These are phyloP conservation scores for Sterna hirundo DNA, from an alignment of 2,113 vertebrate genomes.

Conservation along the genomic window DNA sequence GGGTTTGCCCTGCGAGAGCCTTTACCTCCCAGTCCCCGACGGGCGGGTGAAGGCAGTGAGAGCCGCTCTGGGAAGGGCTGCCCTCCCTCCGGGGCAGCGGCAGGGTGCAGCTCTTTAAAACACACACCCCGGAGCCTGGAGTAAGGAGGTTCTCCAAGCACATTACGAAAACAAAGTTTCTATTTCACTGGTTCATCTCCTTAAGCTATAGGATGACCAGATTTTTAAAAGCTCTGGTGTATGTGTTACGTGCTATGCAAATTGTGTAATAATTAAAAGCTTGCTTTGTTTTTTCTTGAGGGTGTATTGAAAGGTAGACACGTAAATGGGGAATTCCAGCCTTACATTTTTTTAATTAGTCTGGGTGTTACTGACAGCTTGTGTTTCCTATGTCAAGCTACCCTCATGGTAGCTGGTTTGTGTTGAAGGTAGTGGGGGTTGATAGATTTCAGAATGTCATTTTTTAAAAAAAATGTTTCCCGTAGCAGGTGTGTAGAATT, in stretches of 20 bases:
- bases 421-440: not conserved
- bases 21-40: rapidly evolving
- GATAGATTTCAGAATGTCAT: not conserved
- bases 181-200: not conserved
- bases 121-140: not conserved
- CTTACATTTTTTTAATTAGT: not conserved
- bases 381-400: not conserved
- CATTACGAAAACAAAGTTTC: not conserved
- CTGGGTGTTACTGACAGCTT: not conserved
- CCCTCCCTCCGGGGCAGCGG: not conserved
- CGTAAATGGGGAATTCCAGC: not conserved
- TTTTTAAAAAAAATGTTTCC: not conserved
- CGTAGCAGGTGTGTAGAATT: not conserved
- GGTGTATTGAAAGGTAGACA: not conserved
- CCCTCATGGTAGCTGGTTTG: not conserved
- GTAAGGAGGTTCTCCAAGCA: not conserved
- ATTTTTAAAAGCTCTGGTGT: not conserved
- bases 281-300: not conserved
- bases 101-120: not conserved
- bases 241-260: not conserved
- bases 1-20: not conserved
- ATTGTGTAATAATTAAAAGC: not conserved
- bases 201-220: not conserved
- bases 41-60: not conserved
- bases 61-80: not conserved